Percentiles rank a stretch among this genome's conserved stretches.
Evolutionary conservation across 2,113 vertebrate species (phyloP).

Genomic region (Syrmaticus mikado): DNA sequence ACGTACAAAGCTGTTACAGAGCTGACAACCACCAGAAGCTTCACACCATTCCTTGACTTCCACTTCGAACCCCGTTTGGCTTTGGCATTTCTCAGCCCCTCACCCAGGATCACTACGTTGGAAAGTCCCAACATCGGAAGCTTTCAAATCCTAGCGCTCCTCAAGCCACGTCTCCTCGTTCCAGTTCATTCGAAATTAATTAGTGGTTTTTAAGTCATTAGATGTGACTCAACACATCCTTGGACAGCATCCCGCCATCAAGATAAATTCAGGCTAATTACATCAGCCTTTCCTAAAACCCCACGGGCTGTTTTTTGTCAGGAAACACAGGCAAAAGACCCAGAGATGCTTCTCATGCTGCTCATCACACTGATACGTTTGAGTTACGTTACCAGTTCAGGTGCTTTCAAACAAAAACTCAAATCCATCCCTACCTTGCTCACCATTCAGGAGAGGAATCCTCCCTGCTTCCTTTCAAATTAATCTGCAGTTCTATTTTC

Average conservation of each 20-base stretch:
- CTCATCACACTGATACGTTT: fast-evolving
- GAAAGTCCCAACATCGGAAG: not conserved
- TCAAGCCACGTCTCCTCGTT: constrained; percentile 3
- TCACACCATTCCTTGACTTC: fast-evolving
- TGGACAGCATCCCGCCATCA: constrained; percentile 49
- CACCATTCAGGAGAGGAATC: not conserved
- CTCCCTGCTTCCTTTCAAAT: not conserved
- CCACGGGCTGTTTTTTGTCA: not conserved
- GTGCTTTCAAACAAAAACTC: not conserved
- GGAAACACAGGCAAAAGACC: not conserved
- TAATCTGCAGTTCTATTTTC: constrained; percentile 5
- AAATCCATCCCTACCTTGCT: not conserved
- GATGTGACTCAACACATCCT: constrained; percentile 55
- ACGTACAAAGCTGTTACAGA: not conserved
- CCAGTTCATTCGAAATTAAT: constrained; percentile 62
- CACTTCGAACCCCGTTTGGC: fast-evolving
- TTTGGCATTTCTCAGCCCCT: not conserved
- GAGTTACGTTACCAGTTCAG: not conserved
- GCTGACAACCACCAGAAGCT: not conserved
- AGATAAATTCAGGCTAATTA: not conserved
- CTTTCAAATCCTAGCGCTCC: not conserved
- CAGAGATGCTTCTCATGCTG: not conserved
- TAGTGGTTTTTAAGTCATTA: constrained; percentile 54
- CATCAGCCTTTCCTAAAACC: constrained; percentile 36
- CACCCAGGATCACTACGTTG: not conserved